Evolutionary conservation across 53 echinoderm and acorn worm species (phyloP).

Genomic region (Holothuria leucospilota): DNA sequence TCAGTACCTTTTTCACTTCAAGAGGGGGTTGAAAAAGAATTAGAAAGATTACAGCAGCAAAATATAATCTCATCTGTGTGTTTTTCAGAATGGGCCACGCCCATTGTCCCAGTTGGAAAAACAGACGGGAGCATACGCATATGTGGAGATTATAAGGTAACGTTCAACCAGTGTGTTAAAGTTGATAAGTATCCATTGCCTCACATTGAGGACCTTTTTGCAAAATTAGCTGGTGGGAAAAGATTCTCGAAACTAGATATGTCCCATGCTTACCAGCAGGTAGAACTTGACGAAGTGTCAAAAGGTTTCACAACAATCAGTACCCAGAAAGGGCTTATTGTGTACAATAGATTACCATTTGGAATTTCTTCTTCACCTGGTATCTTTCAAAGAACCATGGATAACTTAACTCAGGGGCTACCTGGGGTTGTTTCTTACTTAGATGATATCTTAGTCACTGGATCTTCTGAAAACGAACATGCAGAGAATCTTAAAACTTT

Average conservation of each 20-base stretch:
- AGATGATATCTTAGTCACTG: conserved; percentile 51
- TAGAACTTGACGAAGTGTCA: conserved; percentile 63
- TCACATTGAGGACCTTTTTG: conserved; percentile 63
- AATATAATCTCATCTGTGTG: conserved; percentile 60
- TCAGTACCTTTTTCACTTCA: conserved; percentile 63
- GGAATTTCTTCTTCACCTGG: conserved; percentile 73
- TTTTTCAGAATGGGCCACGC: conserved; percentile 66
- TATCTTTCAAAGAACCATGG: conserved; percentile 82
- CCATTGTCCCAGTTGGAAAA: conserved; percentile 67
- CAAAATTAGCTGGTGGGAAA: conserved; percentile 64
- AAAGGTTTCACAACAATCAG: conserved; percentile 60
- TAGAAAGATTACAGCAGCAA: conserved; percentile 41
- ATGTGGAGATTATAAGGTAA: conserved; percentile 72
- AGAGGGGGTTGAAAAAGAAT: conserved; percentile 63
- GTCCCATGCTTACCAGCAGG: too few relatives aligned
- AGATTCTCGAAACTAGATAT: conserved; percentile 69
- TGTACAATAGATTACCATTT: too few relatives aligned
- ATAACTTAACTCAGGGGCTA: conserved; percentile 54
- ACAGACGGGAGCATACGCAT: conserved; percentile 59
- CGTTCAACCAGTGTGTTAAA: conserved; percentile 55
- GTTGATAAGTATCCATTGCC: conserved; percentile 69
- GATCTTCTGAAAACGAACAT: conserved; percentile 38
- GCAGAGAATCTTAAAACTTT: conserved; percentile 55
- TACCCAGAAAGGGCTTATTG: conserved; percentile 70
- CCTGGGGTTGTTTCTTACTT: conserved; percentile 40